phyloP scores from a whole-genome alignment of 2,797 vertebrate genomes.

The Percopsis omiscomaycus region DNA sequence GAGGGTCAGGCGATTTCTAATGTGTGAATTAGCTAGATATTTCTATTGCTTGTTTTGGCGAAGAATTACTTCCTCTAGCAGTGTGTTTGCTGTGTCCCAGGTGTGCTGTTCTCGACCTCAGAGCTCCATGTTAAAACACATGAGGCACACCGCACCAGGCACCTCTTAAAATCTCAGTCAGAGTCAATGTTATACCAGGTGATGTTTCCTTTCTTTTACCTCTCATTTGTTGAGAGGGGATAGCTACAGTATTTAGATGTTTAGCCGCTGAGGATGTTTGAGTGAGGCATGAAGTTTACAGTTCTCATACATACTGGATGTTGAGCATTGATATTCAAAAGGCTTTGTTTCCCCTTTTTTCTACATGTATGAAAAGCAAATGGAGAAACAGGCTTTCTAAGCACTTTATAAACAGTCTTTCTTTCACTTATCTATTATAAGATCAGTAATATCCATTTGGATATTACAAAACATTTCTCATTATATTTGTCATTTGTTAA shows the following conservation, averaged over 20 bases:
- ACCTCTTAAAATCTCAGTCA: conserved; percentile 69
- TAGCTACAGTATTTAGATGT: neutral
- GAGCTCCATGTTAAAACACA: conserved; percentile 79
- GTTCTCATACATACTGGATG: no score
- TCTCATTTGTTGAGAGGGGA: conserved; percentile 41
- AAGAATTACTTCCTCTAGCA: conserved; percentile 76
- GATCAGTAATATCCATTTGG: no score
- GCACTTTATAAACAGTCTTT: no score
- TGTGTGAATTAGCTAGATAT: conserved; percentile 81
- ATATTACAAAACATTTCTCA: no score
- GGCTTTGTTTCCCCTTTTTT: no score
- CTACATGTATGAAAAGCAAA: no score
- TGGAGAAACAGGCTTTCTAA: no score
- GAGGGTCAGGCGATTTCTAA: conserved; percentile 55
- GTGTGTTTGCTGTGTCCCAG: conserved; percentile 78
- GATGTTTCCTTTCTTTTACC: conserved; percentile 17
- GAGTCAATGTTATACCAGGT: conserved; percentile 29
- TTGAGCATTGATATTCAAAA: no score
- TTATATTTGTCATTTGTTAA: conserved; percentile 4
- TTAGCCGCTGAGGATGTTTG: no score
- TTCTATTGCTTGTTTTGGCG: conserved; percentile 88
- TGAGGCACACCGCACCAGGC: conserved; percentile 68
- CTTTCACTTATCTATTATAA: no score
- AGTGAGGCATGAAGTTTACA: no score
- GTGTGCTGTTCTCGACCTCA: conserved; percentile 82